These are phyloP conservation scores for Siphlonurus alternatus DNA, from an alignment of 2,888 invertebrate species.

Conservation along the genomic window DNA sequence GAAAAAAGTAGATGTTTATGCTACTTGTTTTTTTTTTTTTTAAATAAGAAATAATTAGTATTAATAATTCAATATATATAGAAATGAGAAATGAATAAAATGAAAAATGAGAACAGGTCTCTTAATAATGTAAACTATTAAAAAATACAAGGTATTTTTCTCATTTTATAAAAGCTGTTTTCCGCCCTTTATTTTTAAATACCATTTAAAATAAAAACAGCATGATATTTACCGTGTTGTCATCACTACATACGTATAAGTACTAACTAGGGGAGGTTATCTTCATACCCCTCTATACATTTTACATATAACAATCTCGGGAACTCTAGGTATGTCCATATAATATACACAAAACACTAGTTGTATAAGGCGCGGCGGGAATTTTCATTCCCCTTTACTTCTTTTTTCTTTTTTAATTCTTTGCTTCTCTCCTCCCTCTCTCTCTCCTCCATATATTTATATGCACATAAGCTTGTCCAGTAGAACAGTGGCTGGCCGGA, in stretches of 20 bases:
- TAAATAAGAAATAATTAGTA: no score
- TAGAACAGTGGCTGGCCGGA: neutral
- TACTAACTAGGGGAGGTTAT: neutral
- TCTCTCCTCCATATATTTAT: neutral
- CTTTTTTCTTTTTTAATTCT: neutral
- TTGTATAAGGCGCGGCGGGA: neutral
- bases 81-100: no score
- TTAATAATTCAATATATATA: no score
- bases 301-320: neutral
- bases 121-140: no score
- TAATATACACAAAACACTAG: neutral
- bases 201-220: neutral
- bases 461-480: neutral
- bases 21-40: no score
- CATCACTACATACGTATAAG: no score
- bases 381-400: neutral
- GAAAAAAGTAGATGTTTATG: no score
- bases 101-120: no score
- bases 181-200: no score
- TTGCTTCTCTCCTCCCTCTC: neutral
- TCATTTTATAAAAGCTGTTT: no score
- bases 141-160: no score
- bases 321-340: slow-evolving; percentile 2
- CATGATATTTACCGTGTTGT: neutral
- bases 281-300: neutral